These are phyloP conservation scores for Phaenicophaeus curvirostris DNA, from an alignment of 2,797 vertebrate genomes.

Conservation along the genomic window DNA sequence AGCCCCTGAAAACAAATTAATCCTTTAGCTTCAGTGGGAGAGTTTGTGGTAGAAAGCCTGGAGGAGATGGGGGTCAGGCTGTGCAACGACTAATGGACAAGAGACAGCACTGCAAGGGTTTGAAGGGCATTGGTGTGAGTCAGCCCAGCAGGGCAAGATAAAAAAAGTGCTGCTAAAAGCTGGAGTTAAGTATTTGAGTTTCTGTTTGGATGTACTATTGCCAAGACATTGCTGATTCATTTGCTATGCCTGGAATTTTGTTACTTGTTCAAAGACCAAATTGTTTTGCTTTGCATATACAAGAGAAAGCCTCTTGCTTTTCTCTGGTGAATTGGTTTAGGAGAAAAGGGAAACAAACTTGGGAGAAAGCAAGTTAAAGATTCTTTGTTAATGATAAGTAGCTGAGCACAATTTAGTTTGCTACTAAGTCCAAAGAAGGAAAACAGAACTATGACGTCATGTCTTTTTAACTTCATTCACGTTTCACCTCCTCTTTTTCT, in stretches of 20 bases:
- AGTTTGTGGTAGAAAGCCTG: neutral
- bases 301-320: neutral
- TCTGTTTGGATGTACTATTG: neutral
- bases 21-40: neutral
- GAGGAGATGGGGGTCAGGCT: neutral
- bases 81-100: neutral
- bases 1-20: neutral
- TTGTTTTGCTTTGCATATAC: neutral
- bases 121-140: neutral
- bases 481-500: neutral
- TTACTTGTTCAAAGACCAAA: neutral
- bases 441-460: constrained; percentile 36
- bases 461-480: constrained; percentile 5
- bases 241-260: neutral
- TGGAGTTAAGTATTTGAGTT: neutral
- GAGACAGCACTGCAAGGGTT: neutral
- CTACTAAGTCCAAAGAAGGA: constrained; percentile 23
- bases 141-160: neutral
- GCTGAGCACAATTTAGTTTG: constrained; percentile 17
- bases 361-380: constrained; percentile 18
- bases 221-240: neutral
- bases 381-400: constrained; percentile 23
- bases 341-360: neutral
- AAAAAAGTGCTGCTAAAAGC: neutral
- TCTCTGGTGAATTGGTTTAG: neutral